A percentile compares a stretch with the other conserved stretches of the same genome.
These are phyloP conservation scores for Pterocles burchelli DNA, from an alignment of 2,113 vertebrate species.

Conservation along the genomic window DNA sequence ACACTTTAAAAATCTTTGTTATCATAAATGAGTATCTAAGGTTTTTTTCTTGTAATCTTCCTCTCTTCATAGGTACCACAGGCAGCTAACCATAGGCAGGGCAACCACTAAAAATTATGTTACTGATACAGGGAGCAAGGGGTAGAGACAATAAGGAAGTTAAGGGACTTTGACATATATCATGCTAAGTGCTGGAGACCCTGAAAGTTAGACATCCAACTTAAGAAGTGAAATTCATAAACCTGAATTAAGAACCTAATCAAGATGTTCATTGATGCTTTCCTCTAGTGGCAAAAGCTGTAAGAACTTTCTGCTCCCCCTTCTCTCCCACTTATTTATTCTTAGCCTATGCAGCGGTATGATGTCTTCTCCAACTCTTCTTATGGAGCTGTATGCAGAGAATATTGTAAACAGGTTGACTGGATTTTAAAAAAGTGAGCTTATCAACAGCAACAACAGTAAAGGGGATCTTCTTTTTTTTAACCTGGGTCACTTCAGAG, in stretches of 20 bases:
- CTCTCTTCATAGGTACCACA: not conserved
- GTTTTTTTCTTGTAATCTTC: not conserved
- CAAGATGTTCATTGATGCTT: not conserved
- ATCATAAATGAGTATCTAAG: not conserved
- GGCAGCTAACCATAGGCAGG: not conserved
- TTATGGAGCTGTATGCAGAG: not conserved
- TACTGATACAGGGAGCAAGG: not conserved
- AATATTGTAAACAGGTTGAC: not conserved
- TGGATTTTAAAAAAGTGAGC: not conserved
- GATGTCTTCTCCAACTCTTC: not conserved
- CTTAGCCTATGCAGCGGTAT: not conserved
- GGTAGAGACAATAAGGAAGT: not conserved
- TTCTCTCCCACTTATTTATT: not conserved
- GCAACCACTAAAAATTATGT: not conserved
- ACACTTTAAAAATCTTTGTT: not conserved
- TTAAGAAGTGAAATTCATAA: not conserved
- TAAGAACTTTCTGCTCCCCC: not conserved
- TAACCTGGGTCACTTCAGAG: not conserved
- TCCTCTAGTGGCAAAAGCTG: not conserved
- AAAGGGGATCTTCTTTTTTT: not conserved
- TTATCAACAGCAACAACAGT: not conserved
- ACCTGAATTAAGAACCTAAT: slow-evolving; percentile 6
- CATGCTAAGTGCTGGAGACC: not conserved
- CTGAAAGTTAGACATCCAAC: not conserved
- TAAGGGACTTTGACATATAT: not conserved